Base-by-base conservation (phyloP, 2,888 invertebrate species). In the Andricus curvator region DNA sequence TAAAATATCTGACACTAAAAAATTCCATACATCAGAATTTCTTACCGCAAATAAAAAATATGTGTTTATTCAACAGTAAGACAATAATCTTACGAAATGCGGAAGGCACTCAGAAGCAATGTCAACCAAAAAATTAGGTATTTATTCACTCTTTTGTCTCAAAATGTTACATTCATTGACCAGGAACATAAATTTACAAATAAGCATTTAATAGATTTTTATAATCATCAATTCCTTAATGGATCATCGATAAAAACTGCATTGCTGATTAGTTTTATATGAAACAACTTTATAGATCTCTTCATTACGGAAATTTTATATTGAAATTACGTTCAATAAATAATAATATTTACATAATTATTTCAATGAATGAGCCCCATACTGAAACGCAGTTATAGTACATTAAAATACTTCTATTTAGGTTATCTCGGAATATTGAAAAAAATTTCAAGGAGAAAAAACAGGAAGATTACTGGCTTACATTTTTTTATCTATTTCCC, bases 271-370 rank as follows among this genome's bases (percentile, higher is more conserved):
- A 51, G 5, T 5, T 51, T 51, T 5, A 20, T 6, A 20, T 17
- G 6, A 17, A 51, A 51, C 17, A 20, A 17, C 48, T 51, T 51
- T 4, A 51, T 44, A 44, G 48, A 44, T 11, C 8, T 41, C 5
- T 44, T 25, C 25, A 17, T 44, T 25, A 48, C 13, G 22, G 68
- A n/a, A 68, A 68, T 68, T 25, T 68, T 25, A 68, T 68, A 68
- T 44, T 68, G 15, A 25, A 25, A 25, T 41, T 25, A 48, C 48
- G 48, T 48, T 48, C 25, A 17, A 48, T 68, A 22, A 68, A 68
- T 48, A 48, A 51, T 9, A 3, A 29, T 29, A 29, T 29, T 0
- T 2, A 29, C 29, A 29, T 29, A 1, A 29, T 29, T 29, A 29
- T 29, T 29, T 4, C 29, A 29, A 29, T 29, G 25, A 25, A 25